These are phyloP conservation scores for Sinhomidia bicolor DNA, from an alignment of 2,888 invertebrate genomes.

Conservation along the genomic window DNA sequence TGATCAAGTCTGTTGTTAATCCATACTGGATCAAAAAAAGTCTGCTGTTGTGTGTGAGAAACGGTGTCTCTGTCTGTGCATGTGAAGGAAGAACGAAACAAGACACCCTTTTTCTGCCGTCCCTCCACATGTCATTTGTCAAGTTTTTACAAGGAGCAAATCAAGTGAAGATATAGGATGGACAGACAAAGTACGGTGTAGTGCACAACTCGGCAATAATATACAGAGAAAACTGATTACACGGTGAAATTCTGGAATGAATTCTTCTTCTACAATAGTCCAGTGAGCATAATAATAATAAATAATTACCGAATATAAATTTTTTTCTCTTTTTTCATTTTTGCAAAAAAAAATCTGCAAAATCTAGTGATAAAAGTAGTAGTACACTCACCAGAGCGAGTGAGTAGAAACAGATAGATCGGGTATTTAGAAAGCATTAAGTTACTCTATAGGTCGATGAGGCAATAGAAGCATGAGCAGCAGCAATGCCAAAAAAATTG, in stretches of 20 bases:
- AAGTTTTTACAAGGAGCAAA: too few species aligned
- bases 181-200: neutral
- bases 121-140: slow-evolving; percentile 11
- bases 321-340: neutral
- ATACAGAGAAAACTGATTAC: too few species aligned
- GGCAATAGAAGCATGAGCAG: slow-evolving; percentile 39
- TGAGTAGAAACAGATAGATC: neutral
- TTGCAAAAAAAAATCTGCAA: neutral
- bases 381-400: too few species aligned
- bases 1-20: neutral
- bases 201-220: neutral
- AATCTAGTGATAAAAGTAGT: too few species aligned
- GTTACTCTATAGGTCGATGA: slow-evolving; percentile 20
- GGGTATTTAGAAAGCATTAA: slow-evolving; percentile 1
- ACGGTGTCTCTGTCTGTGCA: neutral
- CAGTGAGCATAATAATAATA: neutral
- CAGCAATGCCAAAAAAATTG: slow-evolving; percentile 40
- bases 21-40: neutral
- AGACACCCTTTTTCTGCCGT: neutral
- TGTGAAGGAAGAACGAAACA: neutral
- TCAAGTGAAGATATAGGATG: slow-evolving; percentile 3
- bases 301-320: neutral
- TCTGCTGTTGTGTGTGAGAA: neutral
- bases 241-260: too few species aligned
- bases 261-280: too few species aligned